Evolutionary conservation across 2,797 vertebrate species (phyloP), one percentile per base, ranked within the genome.

Genomic region (Onychomys torridus): DNA sequence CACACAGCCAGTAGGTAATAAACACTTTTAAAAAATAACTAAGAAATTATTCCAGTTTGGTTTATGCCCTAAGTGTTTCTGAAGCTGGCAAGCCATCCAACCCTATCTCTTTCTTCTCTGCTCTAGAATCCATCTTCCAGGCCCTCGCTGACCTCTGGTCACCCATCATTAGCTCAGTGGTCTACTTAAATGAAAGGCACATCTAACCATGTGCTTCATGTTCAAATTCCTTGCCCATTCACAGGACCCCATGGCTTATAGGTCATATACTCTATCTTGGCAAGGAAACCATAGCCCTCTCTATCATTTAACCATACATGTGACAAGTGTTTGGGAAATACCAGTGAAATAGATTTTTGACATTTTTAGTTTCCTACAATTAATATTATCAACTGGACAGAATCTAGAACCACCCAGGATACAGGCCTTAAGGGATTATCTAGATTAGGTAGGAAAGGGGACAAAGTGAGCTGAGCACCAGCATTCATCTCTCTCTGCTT

Each of bases 161-260:
- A n/a, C 21, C 49, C 11, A 43, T 52, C 46, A 46, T 75, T 57
- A 75, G 75, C 65, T n/a, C 2, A 6, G 75, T 79, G 19, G 75
- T 83, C 61, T 71, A 23, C 82, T 90, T 73, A 81, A 63, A 92
- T 71, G 46, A 94, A 83, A 83, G 73, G 79, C 63, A 37, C 67
- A 75, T 90, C 65, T 91, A 84, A 85, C 71, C 84, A 5, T 0
- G 10, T 6, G 46, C 43, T 91, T 90, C 71, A 77, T 61, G 77
- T 67, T 52, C 19, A 32, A 14, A 32, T 37, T 65, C 81, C 43
- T 89, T 52, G 29, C 10, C 2, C 19, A 85, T 67, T 43, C 83
- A 27, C 1, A 55, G 67, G 13, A 6, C 55, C 57, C 25, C 10
- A 6, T 0, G 4, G 34, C 83, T 40, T 1, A 10, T 0, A 79